phyloP scores from a whole-genome alignment of 1,140 invertebrate genomes.

The Drosophila simulans region DNA sequence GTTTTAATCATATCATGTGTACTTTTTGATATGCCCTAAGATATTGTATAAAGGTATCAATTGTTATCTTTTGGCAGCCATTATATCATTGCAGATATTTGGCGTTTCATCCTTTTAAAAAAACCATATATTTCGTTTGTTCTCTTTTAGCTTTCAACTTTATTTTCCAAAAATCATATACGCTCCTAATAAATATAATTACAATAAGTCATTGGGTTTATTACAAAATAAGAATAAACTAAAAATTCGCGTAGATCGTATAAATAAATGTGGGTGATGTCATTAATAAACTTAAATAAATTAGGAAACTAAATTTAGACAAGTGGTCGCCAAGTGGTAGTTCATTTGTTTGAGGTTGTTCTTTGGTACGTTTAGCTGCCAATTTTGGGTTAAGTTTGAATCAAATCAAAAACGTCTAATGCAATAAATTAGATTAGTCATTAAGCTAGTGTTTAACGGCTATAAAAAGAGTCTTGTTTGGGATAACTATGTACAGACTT shows the following conservation, averaged over 20 bases:
- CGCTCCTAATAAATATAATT: slow-evolving; percentile 36
- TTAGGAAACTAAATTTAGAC: slow-evolving; percentile 62
- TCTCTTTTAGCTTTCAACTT: slow-evolving; percentile 65
- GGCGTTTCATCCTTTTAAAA: background rate
- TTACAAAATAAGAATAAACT: slow-evolving; percentile 49
- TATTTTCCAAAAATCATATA: slow-evolving; percentile 65
- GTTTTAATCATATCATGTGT: no score
- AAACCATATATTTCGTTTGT: background rate
- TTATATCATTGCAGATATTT: no score
- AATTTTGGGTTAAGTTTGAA: slow-evolving; percentile 71
- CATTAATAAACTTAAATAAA: slow-evolving; percentile 22
- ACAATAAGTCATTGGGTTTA: slow-evolving; percentile 52
- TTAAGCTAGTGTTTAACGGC: slow-evolving; percentile 23
- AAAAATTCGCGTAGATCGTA: slow-evolving; percentile 31
- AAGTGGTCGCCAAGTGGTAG: slow-evolving; percentile 46
- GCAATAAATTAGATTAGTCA: slow-evolving; percentile 55
- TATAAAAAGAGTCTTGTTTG: slow-evolving; percentile 57
- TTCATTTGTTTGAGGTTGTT: slow-evolving; percentile 45
- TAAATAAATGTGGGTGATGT: slow-evolving; percentile 25
- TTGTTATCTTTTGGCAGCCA: no score
- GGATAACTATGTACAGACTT: slow-evolving; percentile 59
- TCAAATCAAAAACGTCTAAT: slow-evolving; percentile 49
- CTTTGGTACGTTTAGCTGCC: slow-evolving; percentile 84
- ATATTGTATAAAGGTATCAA: no score
- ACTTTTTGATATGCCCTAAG: no score